Evolutionary conservation across 2,797 vertebrate genomes (phyloP), one percentile per base, ranked within the genome.

Genomic region (Lagodon rhomboides): DNA sequence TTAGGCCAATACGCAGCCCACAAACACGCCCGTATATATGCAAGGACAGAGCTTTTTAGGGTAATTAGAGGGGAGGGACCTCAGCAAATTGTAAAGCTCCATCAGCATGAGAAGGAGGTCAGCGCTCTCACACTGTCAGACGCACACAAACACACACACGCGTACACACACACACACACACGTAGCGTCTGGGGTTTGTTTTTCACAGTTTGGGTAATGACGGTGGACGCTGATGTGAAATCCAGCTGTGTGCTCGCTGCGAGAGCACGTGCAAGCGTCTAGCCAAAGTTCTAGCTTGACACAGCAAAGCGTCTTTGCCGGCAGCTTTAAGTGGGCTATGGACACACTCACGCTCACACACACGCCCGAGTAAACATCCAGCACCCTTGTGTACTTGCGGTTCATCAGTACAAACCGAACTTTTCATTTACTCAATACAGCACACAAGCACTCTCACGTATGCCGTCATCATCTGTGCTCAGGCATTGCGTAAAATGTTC

Each of bases 151-250:
- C 30, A 30, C 85, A 82, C 80, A 70, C 85, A 75, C 69, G 68
- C 70, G 74, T 71, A 67, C 58, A 73, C 73, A 62, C 78, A 82
- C 90, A 85, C 73, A 82, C 79, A 80, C 82, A 84, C 86, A 88
- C 73, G 73, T 30, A 73, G 77, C 30, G 89, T 91, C 89, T 93
- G 92, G 88, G 85, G 89, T 92, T 93, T 94, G 89, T 92, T 94
- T 95, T 93, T 94, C 94, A 94, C 93, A 93, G 93, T 94, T 92
- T 90, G 79, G 86, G 83, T 94, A 91, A 93, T 92, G 88, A 92
- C 68, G 83, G 82, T 89, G 82, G 85, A 83, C 82, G 73, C 71
- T 92, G 91, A 94, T 95, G 91, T 91, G 81, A 93, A 94, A 89
- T 86, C 92, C 92, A 94, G 94, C 92, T 93, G 92, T 87, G 90